phyloP scores from a whole-genome alignment of 2,113 vertebrate genomes.

The Osmerus mordax region DNA sequence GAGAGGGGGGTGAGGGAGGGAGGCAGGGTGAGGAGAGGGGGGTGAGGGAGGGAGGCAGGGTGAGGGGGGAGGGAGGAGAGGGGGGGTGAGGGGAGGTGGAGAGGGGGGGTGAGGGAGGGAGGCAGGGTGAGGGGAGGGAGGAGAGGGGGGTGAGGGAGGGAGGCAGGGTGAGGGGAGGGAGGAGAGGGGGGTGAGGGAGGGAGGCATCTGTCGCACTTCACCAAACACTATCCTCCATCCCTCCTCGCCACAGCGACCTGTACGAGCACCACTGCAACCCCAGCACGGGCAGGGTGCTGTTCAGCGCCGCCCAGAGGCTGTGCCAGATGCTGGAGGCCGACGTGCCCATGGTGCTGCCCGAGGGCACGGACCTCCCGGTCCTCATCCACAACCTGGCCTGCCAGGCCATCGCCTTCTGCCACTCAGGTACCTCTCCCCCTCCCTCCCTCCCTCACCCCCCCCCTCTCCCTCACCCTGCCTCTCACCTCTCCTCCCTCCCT shows the following conservation, averaged over 20 bases:
- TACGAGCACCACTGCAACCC: conserved; percentile 78
- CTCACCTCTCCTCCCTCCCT: too few relatives aligned
- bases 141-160: not conserved
- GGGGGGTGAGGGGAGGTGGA: too few relatives aligned
- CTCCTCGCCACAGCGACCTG: conserved; percentile 65
- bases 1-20: not conserved
- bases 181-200: too few relatives aligned
- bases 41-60: too few relatives aligned
- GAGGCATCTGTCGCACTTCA: not conserved
- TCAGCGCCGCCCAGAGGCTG: conserved; percentile 79
- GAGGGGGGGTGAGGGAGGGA: too few relatives aligned
- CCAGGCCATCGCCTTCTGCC: conserved; percentile 84
- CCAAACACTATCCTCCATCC: not conserved
- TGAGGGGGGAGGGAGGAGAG: too few relatives aligned
- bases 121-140: too few relatives aligned
- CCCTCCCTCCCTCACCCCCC: too few relatives aligned
- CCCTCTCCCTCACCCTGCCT: not conserved
- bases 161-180: not conserved
- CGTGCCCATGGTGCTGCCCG: conserved; percentile 75
- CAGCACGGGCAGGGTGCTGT: conserved; percentile 79
- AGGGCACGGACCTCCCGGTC: conserved; percentile 77
- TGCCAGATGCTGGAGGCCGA: conserved; percentile 86
- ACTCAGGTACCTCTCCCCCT: conserved; percentile 72
- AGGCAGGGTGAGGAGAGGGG: too few relatives aligned
- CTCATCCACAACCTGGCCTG: conserved; percentile 81